phyloP scores from a whole-genome alignment of 2,113 vertebrate genomes.

The Antechinus stuartii region DNA sequence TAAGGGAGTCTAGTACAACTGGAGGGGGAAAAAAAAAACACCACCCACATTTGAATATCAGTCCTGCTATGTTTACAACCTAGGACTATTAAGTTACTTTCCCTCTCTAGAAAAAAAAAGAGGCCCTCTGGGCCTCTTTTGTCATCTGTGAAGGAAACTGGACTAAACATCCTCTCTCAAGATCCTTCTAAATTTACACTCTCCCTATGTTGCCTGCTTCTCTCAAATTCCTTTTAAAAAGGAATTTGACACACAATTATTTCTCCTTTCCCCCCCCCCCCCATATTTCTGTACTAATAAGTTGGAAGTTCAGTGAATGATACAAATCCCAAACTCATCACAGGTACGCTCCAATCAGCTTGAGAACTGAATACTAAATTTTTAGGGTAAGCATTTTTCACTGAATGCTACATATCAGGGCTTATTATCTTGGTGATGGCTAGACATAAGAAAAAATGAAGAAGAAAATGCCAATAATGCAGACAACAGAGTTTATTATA shows the following conservation, averaged over 20 bases:
- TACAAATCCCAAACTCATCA: neutral
- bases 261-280: neutral
- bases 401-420: neutral
- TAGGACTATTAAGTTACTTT: neutral
- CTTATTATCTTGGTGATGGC: neutral
- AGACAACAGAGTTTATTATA: neutral
- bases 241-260: neutral
- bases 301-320: neutral
- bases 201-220: neutral
- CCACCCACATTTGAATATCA: neutral
- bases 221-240: neutral
- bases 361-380: neutral
- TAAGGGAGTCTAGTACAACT: no score
- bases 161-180: neutral
- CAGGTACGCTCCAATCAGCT: neutral
- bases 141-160: neutral
- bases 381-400: neutral
- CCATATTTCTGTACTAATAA: neutral
- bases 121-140: neutral
- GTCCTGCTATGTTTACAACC: neutral
- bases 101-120: neutral
- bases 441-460: neutral
- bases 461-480: neutral
- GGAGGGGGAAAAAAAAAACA: neutral
- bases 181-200: neutral